Percentiles rank a stretch among this genome's conserved stretches.
These are phyloP conservation scores for Pyxicephalus adspersus DNA, from an alignment of 2,113 vertebrate species.

Conservation along the genomic window DNA sequence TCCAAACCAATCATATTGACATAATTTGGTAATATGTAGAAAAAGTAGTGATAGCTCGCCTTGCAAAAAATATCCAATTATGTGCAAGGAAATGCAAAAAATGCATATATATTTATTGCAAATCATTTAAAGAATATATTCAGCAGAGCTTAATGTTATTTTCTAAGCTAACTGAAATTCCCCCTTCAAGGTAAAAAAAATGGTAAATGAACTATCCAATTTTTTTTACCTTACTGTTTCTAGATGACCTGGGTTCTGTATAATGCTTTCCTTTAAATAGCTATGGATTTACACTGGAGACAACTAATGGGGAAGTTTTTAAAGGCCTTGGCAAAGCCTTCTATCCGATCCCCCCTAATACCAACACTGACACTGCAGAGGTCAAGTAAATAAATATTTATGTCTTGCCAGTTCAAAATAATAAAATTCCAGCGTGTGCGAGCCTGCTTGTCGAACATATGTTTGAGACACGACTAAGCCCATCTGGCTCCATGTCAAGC, in stretches of 20 bases:
- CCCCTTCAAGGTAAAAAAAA: too few relatives aligned
- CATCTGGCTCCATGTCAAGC: conserved; percentile 99
- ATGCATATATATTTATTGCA: too few relatives aligned
- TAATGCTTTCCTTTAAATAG: conserved; percentile 24
- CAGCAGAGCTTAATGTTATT: too few relatives aligned
- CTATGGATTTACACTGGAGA: conserved; percentile 34
- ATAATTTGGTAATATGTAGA: too few relatives aligned
- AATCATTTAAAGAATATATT: too few relatives aligned
- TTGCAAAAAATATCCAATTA: too few relatives aligned
- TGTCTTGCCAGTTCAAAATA: conserved; percentile 93
- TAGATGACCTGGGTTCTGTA: background rate
- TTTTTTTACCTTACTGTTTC: background rate
- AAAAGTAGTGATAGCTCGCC: too few relatives aligned
- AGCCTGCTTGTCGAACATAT: conserved; percentile 99
- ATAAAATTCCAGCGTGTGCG: conserved; percentile 95
- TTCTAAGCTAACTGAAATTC: too few relatives aligned
- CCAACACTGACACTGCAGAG: conserved; percentile 74
- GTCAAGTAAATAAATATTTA: conserved; percentile 96
- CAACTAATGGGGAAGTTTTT: conserved; percentile 29
- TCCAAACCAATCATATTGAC: too few relatives aligned
- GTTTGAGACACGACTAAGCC: conserved; percentile 96
- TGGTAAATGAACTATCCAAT: too few relatives aligned
- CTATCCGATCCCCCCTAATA: conserved; percentile 74
- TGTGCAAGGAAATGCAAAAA: too few relatives aligned
- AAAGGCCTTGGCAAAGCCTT: conserved; percentile 63